Conservation (phyloP, 2,888 invertebrate genomes). For the Tolmerus cingulatus region DNA sequence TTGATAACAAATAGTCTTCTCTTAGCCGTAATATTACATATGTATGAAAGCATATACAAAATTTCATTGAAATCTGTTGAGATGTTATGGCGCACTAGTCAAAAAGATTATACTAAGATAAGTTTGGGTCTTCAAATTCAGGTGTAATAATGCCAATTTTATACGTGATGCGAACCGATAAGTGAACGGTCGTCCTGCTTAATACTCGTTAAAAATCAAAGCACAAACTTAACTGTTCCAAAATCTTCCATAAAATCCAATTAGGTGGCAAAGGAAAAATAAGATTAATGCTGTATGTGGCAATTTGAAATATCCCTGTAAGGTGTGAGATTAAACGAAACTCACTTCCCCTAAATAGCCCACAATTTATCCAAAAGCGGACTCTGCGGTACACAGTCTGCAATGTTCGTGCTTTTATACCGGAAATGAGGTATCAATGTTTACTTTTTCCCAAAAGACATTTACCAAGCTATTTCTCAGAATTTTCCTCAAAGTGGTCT, state of each 20-base stretch:
- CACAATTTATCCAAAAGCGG: neutral
- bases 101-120: too few relatives aligned
- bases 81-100: too few relatives aligned
- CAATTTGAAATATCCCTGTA: neutral
- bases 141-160: neutral
- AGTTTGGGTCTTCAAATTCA: neutral
- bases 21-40: too few relatives aligned
- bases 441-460: slow-evolving; percentile 1
- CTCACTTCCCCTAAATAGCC: neutral
- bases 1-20: too few relatives aligned
- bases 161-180: neutral
- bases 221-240: neutral
- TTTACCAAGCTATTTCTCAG: neutral
- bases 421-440: neutral
- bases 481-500: neutral
- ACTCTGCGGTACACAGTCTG: neutral
- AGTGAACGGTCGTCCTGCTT: neutral
- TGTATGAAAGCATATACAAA: too few relatives aligned
- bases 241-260: neutral
- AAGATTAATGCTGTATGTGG: neutral
- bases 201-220: neutral
- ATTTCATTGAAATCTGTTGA: too few relatives aligned
- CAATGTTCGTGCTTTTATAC: neutral
- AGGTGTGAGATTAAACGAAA: neutral
- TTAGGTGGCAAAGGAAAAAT: neutral